Base-by-base conservation (phyloP, 1,140 invertebrate species). In the Thaumatotibia leucotreta region DNA sequence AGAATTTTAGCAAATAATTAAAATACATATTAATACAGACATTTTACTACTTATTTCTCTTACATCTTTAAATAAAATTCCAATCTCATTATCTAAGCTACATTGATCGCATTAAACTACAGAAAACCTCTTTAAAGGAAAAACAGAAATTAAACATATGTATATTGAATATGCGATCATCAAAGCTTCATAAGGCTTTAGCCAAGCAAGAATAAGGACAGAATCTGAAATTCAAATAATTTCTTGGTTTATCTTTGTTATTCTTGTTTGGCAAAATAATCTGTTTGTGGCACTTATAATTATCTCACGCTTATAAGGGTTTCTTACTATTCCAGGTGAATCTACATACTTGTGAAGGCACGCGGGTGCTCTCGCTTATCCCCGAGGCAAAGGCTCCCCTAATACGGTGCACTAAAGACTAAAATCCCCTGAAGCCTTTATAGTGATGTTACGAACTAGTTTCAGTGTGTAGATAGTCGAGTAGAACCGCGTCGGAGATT, bases 301-400 rank as follows among this genome's bases (percentile, higher is more conserved):
- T 32, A 64, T 17, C 14, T 0, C 27, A 62, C 45, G 64, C 68
- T 70, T 61, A 70, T 32, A 50, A 62, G 63, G 67, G 83, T 82
- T 80, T 88, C 76, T 87, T 83, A 70, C 76, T 82, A 81, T 91
- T 91, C 77, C 91, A 92, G 91, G 91, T 90, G 91, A 92, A 88
- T 91, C 91, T 63, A 92, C 89, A 71, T 91, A 92, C 83, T 84
- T 92, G 91, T 92, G 91, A 92, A 78, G 82, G 72, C 80, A 76
- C 77, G 79, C 73, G 70, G 77, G 74, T 69, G 72, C 77, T 74
- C 67, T 39, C 79, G 73, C 74, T 69, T 73, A 72, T 72, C 76
- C 82, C 81, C 82, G 73, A 71, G 79, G 76, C 75, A 75, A 76
- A 77, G 79, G 75, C 78, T 84, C 69, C 73, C 74, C 52, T 81